Evolutionary conservation across 1,140 invertebrate species (phyloP), one percentile per base, ranked within the genome.

Genomic region (Polyergus mexicanus): DNA sequence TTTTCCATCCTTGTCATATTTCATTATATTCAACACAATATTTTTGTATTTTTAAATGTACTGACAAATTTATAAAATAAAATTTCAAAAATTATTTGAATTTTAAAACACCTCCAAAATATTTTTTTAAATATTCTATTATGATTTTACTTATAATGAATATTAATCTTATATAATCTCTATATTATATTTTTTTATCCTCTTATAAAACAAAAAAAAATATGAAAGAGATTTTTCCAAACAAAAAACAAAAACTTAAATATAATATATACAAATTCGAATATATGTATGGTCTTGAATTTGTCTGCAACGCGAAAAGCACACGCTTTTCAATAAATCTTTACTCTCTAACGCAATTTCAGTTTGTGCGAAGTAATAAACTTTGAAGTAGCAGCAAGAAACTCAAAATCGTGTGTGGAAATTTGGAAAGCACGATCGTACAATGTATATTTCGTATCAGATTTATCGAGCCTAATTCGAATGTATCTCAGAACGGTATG

Each of bases 141-240:
- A 68, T 8, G 13, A 66, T 66, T 65, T 47, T 13, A 25, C 3
- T 19, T 78, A 10, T 8, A 35, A 54, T 8, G 41, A 2, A 19
- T 19, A 22, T 19, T 22, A 51, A 22, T 35, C 32, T 2, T 32
- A 1, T 22, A 0, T 25, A 38, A 51, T 56, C 38, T 19, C 3
- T 56, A 78, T 68, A 51, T 47, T 68, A 51, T 47, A 35, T 54
- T 16, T 58, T 80, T 80, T 83, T 44, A 32, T 22, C 22, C 10
- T 35, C 5, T 35, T 35, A 28, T 28, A 56, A 44, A 25, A 32
- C 6, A 56, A 1, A 56, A 76, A 28, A 8, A 1, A 60, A 41
- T 25, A 28, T 28, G 25, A 28, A 28, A 28, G 25, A 28, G 11
- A 11, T 5, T 62, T 76, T 44, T 28, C 13, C 0, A 16, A 76